Percentiles rank a stretch among this genome's conserved stretches.
phyloP scores from a whole-genome alignment of 2,888 invertebrate species.

The Laothoe populi region DNA sequence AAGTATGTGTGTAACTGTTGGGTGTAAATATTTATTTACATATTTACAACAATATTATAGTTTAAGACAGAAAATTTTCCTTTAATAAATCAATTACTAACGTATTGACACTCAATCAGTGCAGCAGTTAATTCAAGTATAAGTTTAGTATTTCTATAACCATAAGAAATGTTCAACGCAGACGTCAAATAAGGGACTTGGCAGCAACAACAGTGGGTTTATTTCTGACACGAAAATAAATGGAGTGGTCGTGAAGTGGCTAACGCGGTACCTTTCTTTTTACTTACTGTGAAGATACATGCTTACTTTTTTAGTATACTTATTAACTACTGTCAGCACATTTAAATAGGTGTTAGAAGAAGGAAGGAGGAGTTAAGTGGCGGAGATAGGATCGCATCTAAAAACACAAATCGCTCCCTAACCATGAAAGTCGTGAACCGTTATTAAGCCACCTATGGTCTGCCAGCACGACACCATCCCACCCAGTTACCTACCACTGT shows the following conservation, averaged over 20 bases:
- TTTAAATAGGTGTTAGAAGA: background rate
- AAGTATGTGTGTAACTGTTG: too few relatives aligned
- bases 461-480: too few relatives aligned
- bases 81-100: too few relatives aligned
- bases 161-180: constrained; percentile 6
- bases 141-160: constrained; percentile 11
- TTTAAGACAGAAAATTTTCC: too few relatives aligned
- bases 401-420: too few relatives aligned
- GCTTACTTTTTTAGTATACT: constrained; percentile 11
- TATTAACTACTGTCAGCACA: background rate
- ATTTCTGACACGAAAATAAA: constrained; percentile 55
- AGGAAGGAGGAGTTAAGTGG: background rate
- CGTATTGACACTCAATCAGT: background rate
- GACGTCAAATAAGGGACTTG: constrained; percentile 12
- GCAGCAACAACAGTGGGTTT: constrained; percentile 33
- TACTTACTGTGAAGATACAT: constrained; percentile 14
- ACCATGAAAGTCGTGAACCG: too few relatives aligned
- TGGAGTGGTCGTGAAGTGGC: constrained; percentile 45
- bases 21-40: too few relatives aligned
- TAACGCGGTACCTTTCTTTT: constrained; percentile 41
- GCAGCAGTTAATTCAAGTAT: too few relatives aligned
- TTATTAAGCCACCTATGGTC: too few relatives aligned
- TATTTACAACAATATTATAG: too few relatives aligned
- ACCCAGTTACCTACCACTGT: too few relatives aligned
- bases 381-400: background rate